Base-by-base conservation (phyloP, 2,888 invertebrate species). In the Trissolcus japonicus region DNA sequence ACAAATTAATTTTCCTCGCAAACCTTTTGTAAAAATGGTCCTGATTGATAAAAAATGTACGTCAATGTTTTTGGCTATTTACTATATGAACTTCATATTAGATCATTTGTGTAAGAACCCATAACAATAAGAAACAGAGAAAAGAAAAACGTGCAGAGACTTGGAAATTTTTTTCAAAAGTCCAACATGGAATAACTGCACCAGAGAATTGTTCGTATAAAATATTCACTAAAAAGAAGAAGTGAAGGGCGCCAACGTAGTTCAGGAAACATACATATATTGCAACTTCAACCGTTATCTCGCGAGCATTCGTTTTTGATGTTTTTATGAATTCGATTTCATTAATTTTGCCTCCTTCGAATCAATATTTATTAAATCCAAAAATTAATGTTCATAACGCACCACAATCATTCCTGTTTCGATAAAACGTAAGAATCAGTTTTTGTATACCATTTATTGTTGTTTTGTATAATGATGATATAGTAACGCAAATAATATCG, bases 181-280 rank as follows among this genome's bases (percentile, higher is more conserved):
- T 81, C 81, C 80, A 81, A 82, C 84, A 83, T 84, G 84, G 87
- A 86, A 86, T 87, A 87, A 86, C 86, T 86, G 86, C 87, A 85
- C 81, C 82, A 80, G 85, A 83, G 86, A 87, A 87, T 87, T 87
- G 86, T 87, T 86, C 84, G 83, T 82, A 86, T 87, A 85, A 87
- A 88, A 86, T 86, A 87, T 88, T 87, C 88, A 87, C 81, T 81
- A 83, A 80, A 60, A 77, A 83, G 80, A 81, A 76, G 81, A 69
- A 75, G 75, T 66, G 69, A 60, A 78, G 76, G 78, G 79, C 72
- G 74, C 73, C 69, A 66, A 76, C 78, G 68, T 79, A 80, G 76
- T 76, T 81, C 81, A 81, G 80, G 81, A 80, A 80, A 79, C 80
- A 76, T 82, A 76, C 79, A 83, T 79, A 82, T 83, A 76, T 82